Conservation (phyloP, 2,113 vertebrate species). For the Panurus biarmicus region DNA sequence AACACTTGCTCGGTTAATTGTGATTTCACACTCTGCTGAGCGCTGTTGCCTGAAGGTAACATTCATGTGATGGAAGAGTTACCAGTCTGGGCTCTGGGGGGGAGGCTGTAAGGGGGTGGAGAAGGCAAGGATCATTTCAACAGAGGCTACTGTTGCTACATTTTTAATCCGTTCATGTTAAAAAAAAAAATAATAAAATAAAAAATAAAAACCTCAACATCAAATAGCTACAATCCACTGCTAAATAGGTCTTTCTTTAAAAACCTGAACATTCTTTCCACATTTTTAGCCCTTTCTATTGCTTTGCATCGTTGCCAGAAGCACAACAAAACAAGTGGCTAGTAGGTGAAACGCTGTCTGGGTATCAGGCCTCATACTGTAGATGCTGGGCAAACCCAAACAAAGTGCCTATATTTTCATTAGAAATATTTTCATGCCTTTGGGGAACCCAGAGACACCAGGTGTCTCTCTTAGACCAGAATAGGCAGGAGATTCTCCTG, state of each 20-base stretch:
- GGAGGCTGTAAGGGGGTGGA: background rate
- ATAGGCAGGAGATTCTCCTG: background rate
- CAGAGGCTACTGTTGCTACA: background rate
- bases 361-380: background rate
- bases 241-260: background rate
- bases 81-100: background rate
- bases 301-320: background rate
- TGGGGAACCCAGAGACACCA: background rate
- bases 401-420: background rate
- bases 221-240: background rate
- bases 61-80: constrained; percentile 39
- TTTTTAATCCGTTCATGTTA: background rate
- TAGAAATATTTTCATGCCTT: background rate
- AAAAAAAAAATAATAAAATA: background rate
- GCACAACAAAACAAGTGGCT: background rate
- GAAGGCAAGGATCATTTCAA: background rate
- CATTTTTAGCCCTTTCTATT: background rate
- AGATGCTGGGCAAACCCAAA: background rate
- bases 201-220: too few relatives aligned
- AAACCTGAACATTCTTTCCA: background rate
- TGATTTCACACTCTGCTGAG: constrained; percentile 71
- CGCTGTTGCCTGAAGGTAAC: constrained; percentile 55
- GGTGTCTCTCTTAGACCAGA: background rate
- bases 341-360: background rate
- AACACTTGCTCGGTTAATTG: constrained; percentile 75